Evolutionary conservation across 2,888 invertebrate species (phyloP).

Genomic region (Epistrophella euchroma): DNA sequence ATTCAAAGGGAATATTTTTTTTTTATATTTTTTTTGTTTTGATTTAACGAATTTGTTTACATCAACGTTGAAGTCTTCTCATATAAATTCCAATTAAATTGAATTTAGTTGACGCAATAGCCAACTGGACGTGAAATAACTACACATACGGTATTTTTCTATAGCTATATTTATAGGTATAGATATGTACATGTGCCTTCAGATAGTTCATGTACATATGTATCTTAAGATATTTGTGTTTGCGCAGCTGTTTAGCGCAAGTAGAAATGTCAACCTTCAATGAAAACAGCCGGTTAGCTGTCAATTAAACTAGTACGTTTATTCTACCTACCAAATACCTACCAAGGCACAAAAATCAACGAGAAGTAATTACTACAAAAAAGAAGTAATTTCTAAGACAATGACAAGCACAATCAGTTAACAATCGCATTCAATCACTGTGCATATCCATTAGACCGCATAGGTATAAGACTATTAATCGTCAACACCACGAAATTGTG

Average conservation of each 20-base stretch:
- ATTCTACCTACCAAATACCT: background rate
- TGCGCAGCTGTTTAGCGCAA: constrained; percentile 58
- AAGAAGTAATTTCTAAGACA: constrained; percentile 69
- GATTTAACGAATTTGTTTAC: background rate
- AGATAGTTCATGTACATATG: constrained; percentile 3
- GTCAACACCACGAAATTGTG: constrained; percentile 46
- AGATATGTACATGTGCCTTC: constrained; percentile 13
- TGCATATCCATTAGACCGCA: constrained; percentile 63
- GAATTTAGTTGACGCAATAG: constrained; percentile 2
- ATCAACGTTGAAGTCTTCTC: constrained; percentile 1
- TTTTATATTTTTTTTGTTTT: constrained; percentile 2
- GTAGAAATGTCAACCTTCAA: constrained; percentile 59
- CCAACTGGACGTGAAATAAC: constrained; percentile 28
- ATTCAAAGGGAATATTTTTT: background rate
- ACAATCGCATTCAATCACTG: constrained; percentile 72
- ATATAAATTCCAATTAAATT: constrained; percentile 50
- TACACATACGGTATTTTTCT: constrained; percentile 14
- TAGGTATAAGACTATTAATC: constrained; percentile 58
- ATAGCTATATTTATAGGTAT: background rate
- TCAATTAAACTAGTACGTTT: constrained; percentile 10
- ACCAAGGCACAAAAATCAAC: constrained; percentile 22
- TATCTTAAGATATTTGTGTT: constrained; percentile 33
- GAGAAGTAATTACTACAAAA: constrained; percentile 61
- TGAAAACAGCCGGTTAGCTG: constrained; percentile 46
- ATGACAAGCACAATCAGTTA: constrained; percentile 74